phyloP scores from a whole-genome alignment of 2,888 invertebrate species.

The Meiosimyza decipiens region DNA sequence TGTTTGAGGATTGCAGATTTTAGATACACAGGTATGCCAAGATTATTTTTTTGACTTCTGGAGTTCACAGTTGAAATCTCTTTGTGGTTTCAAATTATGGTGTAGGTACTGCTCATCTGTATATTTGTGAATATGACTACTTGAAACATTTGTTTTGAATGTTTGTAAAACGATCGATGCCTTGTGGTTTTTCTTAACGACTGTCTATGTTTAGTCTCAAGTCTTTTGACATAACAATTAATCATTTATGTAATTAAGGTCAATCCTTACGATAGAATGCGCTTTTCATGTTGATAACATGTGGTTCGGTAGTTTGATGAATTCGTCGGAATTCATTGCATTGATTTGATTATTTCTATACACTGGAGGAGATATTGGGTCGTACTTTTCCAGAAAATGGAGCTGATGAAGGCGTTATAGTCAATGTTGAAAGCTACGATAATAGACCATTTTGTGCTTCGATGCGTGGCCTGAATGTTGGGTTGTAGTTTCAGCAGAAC shows the following conservation, averaged over 20 bases:
- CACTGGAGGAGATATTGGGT: too few relatives aligned
- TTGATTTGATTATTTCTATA: too few relatives aligned
- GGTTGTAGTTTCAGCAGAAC: too few relatives aligned
- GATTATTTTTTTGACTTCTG: not conserved
- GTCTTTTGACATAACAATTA: conserved; percentile 1
- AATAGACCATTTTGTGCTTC: too few relatives aligned
- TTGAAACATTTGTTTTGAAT: not conserved
- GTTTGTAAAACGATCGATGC: not conserved
- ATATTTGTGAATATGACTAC: not conserved
- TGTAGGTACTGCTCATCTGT: not conserved
- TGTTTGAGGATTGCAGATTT: not conserved
- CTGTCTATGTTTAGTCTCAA: not conserved
- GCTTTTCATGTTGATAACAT: not conserved
- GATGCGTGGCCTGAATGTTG: too few relatives aligned
- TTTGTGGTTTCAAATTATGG: not conserved
- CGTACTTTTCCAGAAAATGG: too few relatives aligned
- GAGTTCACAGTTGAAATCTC: not conserved
- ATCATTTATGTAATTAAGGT: conserved; percentile 17
- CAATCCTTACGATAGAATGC: not conserved
- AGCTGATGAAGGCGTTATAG: too few relatives aligned
- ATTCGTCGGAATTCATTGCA: not conserved
- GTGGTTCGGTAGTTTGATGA: not conserved
- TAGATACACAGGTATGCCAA: not conserved
- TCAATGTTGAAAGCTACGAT: too few relatives aligned
- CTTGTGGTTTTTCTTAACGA: not conserved